These are phyloP conservation scores for Pipistrellus pipistrellus DNA, from an alignment of 2,797 vertebrate genomes.

Conservation along the genomic window DNA sequence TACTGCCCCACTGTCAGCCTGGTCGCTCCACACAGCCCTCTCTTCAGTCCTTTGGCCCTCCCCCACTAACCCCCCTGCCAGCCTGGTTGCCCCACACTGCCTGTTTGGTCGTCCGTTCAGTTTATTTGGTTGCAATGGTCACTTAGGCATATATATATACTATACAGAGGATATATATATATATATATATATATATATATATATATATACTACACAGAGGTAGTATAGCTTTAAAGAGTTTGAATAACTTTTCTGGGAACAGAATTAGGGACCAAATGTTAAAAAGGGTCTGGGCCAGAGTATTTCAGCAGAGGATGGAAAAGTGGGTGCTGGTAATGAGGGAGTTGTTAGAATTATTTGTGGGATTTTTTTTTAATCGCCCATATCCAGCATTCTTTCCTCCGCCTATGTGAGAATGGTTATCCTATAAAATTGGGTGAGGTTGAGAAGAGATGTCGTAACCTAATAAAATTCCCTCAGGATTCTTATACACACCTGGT, in stretches of 20 bases:
- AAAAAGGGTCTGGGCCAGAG: background rate
- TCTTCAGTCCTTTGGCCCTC: too few relatives aligned
- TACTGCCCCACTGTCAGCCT: too few relatives aligned
- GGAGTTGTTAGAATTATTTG: background rate
- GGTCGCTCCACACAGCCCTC: too few relatives aligned
- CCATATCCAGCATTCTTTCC: background rate
- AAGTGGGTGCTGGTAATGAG: background rate
- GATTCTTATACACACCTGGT: background rate
- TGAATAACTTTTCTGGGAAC: background rate
- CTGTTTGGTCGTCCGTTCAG: too few relatives aligned
- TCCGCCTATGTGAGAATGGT: background rate
- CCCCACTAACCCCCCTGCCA: too few relatives aligned
- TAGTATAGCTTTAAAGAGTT: background rate
- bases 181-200: too few relatives aligned
- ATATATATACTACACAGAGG: background rate
- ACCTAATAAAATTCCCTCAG: background rate
- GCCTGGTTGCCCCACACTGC: too few relatives aligned
- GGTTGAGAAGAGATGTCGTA: background rate
- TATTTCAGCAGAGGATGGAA: background rate
- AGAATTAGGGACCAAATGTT: background rate
- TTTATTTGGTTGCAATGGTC: too few relatives aligned
- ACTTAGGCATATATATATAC: too few relatives aligned
- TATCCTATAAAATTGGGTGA: background rate
- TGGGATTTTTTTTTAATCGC: background rate
- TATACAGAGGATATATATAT: background rate